phyloP scores from a whole-genome alignment of 2,888 invertebrate genomes.

The Sesia bembeciformis region DNA sequence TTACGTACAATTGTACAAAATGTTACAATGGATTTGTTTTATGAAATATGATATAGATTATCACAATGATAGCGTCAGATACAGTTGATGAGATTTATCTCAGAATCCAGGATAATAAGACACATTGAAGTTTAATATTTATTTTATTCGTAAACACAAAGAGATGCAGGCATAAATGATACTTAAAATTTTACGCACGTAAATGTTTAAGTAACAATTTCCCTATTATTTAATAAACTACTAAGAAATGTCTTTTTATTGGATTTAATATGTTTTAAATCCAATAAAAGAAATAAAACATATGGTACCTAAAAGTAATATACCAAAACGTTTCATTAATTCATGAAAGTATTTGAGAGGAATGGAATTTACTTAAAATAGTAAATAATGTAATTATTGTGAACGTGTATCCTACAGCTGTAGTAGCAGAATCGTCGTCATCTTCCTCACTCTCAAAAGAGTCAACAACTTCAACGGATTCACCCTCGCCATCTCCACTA shows the following conservation, averaged over 20 bases:
- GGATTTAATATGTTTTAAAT: background rate
- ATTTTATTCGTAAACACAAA: too few species aligned
- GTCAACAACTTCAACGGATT: background rate
- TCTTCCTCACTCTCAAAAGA: constrained; percentile 6
- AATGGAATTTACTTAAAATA: constrained; percentile 35
- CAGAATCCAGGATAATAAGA: too few species aligned
- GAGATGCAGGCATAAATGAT: too few species aligned
- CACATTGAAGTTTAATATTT: too few species aligned
- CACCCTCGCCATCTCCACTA: background rate
- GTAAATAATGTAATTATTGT: constrained; percentile 35
- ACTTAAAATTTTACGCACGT: too few species aligned
- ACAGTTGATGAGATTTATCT: too few species aligned
- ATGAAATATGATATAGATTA: too few species aligned
- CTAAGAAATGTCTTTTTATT: background rate
- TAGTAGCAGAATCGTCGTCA: constrained; percentile 34
- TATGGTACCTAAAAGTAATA: too few species aligned
- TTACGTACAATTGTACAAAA: too few species aligned
- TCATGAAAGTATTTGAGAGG: constrained; percentile 29
- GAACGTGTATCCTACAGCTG: constrained; percentile 41
- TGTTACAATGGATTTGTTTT: too few species aligned
- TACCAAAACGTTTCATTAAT: background rate
- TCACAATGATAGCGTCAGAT: too few species aligned
- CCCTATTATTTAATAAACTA: background rate
- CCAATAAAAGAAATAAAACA: background rate
- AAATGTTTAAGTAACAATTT: too few species aligned